Evolutionary conservation across 2,888 invertebrate species (phyloP).

Genomic region (Aromia moschata): DNA sequence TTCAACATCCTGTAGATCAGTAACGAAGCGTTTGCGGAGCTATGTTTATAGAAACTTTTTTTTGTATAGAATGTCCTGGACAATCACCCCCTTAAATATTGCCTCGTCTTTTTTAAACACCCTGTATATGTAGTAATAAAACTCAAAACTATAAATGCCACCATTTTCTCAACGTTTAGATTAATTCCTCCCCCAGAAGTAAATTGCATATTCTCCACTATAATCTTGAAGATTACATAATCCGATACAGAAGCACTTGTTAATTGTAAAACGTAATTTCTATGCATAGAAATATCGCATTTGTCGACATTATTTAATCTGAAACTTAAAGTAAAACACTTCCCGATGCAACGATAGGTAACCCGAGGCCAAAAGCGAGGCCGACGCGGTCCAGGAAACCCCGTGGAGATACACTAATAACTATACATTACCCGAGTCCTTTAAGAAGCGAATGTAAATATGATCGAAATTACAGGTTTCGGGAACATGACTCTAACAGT

Average conservation of each 20-base stretch:
- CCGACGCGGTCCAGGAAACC: background rate
- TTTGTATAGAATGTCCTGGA: too few relatives aligned
- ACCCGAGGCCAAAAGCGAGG: conserved; percentile 12
- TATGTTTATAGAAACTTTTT: too few relatives aligned
- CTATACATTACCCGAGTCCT: conserved; percentile 6
- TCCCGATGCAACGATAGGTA: conserved; percentile 4
- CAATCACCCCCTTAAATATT: too few relatives aligned
- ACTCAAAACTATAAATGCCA: too few relatives aligned
- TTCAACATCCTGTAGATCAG: too few relatives aligned
- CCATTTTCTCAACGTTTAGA: too few relatives aligned
- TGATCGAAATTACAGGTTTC: conserved; percentile 11
- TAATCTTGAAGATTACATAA: too few relatives aligned
- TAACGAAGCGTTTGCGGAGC: too few relatives aligned
- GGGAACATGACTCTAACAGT: background rate
- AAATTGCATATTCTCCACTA: too few relatives aligned
- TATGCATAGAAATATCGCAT: conserved; percentile 11
- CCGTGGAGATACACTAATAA: conserved; percentile 2
- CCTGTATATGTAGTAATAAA: too few relatives aligned
- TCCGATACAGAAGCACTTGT: background rate
- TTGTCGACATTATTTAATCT: conserved; percentile 5
- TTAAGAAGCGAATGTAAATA: background rate
- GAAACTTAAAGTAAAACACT: conserved; percentile 2
- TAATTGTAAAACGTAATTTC: background rate
- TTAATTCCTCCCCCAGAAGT: too few relatives aligned
- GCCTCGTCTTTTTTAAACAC: too few relatives aligned